Evolutionary conservation across 2,113 vertebrate species (phyloP).

Genomic region (Oryzias javanicus): DNA sequence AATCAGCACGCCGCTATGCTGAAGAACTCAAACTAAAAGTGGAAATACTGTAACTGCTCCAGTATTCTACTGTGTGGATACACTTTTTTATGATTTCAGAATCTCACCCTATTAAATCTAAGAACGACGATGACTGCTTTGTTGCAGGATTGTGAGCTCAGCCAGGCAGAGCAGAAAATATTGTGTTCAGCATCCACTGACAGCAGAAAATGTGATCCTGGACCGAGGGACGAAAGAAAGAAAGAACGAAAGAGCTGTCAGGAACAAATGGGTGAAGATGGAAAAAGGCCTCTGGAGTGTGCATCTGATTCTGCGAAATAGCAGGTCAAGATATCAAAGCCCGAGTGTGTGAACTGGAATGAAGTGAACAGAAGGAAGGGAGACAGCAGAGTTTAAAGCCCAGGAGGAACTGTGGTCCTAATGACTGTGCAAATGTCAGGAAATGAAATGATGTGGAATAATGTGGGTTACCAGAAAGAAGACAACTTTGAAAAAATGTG

Average conservation of each 20-base stretch:
- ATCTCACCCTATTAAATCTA: too few species aligned
- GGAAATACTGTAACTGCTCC: too few species aligned
- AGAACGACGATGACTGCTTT: slow-evolving; percentile 17
- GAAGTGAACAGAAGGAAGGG: not conserved
- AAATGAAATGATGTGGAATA: not conserved
- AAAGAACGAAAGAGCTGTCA: not conserved
- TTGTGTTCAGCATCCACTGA: slow-evolving; percentile 33
- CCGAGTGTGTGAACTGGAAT: too few species aligned
- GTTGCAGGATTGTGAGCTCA: slow-evolving; percentile 39
- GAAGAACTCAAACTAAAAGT: too few species aligned
- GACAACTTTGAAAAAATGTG: not conserved
- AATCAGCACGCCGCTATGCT: slow-evolving; percentile 29
- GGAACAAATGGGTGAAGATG: slow-evolving; percentile 10
- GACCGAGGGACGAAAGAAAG: slow-evolving; percentile 6
- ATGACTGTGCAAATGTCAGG: slow-evolving; percentile 20
- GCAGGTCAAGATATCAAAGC: too few species aligned
- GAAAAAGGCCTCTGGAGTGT: too few species aligned
- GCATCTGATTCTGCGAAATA: too few species aligned
- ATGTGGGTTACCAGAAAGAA: not conserved
- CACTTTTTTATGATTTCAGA: too few species aligned
- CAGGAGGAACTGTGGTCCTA: slow-evolving; percentile 11
- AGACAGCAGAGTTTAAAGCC: not conserved
- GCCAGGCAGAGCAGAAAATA: slow-evolving; percentile 39
- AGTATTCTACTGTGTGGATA: too few species aligned
- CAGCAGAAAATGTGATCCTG: slow-evolving; percentile 37